phyloP scores from a whole-genome alignment of 2,888 invertebrate species.

The Boloria euphrosyne region DNA sequence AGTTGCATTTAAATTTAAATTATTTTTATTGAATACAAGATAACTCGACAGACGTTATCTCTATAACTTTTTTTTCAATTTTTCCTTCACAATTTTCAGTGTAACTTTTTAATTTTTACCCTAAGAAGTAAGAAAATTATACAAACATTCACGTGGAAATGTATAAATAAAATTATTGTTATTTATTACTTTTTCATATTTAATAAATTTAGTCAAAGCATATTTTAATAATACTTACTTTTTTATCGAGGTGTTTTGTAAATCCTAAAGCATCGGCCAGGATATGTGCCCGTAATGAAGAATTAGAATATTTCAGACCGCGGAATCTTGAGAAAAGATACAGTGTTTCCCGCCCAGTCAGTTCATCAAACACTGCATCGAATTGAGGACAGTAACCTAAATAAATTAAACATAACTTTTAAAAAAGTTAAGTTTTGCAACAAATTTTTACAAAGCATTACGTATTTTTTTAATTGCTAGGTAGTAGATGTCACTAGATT shows the following conservation, averaged over 20 bases:
- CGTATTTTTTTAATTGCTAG: neutral
- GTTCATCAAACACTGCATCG: constrained; percentile 86
- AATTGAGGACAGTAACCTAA: constrained; percentile 89
- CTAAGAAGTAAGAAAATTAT: neutral
- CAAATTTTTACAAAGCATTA: neutral
- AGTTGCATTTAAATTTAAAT: too few relatives aligned
- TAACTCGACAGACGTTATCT: too few relatives aligned
- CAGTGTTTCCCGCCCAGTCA: constrained; percentile 87
- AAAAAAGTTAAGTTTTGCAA: neutral
- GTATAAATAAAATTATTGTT: too few relatives aligned
- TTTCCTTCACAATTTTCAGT: too few relatives aligned
- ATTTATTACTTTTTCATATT: too few relatives aligned
- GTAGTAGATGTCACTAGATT: too few relatives aligned
- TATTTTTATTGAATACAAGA: too few relatives aligned
- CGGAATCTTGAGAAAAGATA: constrained; percentile 85
- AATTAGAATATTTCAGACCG: constrained; percentile 80
- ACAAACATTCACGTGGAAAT: too few relatives aligned
- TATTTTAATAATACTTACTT: constrained; percentile 51
- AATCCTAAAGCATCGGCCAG: constrained; percentile 84
- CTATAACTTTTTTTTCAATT: too few relatives aligned
- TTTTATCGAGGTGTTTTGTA: constrained; percentile 83
- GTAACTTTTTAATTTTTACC: neutral
- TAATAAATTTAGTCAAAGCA: too few relatives aligned
- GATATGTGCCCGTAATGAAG: constrained; percentile 63
- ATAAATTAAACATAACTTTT: neutral